phyloP scores from a whole-genome alignment of 2,113 vertebrate species.

The Laticauda laticaudata region DNA sequence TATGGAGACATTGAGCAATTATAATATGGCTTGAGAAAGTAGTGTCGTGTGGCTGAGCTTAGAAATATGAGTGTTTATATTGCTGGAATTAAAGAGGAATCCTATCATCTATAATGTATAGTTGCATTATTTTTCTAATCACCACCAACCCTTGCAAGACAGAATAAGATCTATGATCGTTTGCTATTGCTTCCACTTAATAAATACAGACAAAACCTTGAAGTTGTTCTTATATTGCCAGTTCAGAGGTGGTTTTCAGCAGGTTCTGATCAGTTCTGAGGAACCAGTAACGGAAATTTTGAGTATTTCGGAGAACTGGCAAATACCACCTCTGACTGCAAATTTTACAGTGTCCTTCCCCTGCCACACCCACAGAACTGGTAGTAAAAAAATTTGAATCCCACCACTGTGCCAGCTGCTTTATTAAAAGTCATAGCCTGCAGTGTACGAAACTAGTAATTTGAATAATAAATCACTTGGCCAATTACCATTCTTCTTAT shows the following conservation, averaged over 20 bases:
- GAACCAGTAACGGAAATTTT: too few relatives aligned
- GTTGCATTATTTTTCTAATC: neutral
- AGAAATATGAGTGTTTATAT: neutral
- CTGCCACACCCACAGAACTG: too few relatives aligned
- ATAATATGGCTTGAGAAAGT: neutral
- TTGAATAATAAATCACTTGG: neutral
- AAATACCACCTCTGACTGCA: too few relatives aligned
- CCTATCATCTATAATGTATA: neutral
- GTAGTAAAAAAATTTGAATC: too few relatives aligned
- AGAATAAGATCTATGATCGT: neutral
- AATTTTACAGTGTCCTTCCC: too few relatives aligned
- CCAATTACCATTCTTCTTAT: neutral
- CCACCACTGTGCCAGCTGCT: neutral
- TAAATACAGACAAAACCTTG: neutral
- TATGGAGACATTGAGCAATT: neutral
- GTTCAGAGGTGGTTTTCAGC: too few relatives aligned
- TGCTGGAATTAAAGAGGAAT: neutral
- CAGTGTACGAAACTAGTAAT: neutral
- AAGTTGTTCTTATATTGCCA: neutral
- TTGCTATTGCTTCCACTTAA: neutral
- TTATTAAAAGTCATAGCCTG: neutral
- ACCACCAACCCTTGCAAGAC: neutral
- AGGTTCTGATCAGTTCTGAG: too few relatives aligned
- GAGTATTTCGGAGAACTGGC: too few relatives aligned
- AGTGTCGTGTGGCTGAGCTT: neutral